Percentiles rank a stretch among this genome's conserved stretches.
Conservation (phyloP, 2,888 invertebrate genomes). For the Nephrotoma guestfalica region DNA sequence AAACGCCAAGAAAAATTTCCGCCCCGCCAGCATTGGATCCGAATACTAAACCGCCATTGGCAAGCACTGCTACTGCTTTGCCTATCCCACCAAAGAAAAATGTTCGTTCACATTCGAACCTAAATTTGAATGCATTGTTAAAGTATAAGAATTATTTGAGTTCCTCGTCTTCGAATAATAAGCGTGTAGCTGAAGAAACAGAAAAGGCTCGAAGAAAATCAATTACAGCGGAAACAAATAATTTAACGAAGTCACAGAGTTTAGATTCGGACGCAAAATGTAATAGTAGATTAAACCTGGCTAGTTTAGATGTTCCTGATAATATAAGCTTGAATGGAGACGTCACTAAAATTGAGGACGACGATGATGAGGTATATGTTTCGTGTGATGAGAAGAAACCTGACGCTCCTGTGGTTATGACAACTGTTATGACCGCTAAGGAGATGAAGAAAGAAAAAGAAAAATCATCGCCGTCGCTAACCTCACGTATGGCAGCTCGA, state of each 20-base stretch:
- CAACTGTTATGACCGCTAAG: background rate
- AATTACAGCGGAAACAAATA: constrained; percentile 20
- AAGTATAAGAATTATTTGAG: constrained; percentile 21
- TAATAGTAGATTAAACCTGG: constrained; percentile 1
- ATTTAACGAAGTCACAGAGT: constrained; percentile 6
- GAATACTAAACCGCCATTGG: background rate
- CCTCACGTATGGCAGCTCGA: constrained; percentile 28
- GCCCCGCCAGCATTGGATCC: constrained; percentile 15
- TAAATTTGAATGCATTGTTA: constrained; percentile 23
- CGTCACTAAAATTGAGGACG: constrained; percentile 6
- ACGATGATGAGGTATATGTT: constrained; percentile 12
- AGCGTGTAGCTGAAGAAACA: constrained; percentile 23
- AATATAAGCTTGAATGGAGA: constrained; percentile 8
- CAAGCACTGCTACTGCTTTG: background rate
- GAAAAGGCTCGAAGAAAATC: constrained; percentile 24
- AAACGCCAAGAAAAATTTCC: constrained; percentile 21
- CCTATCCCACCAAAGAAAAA: constrained; percentile 11
- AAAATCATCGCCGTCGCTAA: constrained; percentile 24
- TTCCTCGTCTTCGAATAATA: constrained; percentile 13
- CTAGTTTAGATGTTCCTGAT: constrained; percentile 8
- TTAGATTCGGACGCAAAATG: background rate
- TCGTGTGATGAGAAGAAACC: constrained; percentile 11
- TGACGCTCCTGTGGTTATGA: background rate
- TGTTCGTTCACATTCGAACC: constrained; percentile 18
- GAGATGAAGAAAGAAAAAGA: constrained; percentile 1